phyloP scores from a whole-genome alignment of 2,797 vertebrate species.

The Darevskia mixta region DNA sequence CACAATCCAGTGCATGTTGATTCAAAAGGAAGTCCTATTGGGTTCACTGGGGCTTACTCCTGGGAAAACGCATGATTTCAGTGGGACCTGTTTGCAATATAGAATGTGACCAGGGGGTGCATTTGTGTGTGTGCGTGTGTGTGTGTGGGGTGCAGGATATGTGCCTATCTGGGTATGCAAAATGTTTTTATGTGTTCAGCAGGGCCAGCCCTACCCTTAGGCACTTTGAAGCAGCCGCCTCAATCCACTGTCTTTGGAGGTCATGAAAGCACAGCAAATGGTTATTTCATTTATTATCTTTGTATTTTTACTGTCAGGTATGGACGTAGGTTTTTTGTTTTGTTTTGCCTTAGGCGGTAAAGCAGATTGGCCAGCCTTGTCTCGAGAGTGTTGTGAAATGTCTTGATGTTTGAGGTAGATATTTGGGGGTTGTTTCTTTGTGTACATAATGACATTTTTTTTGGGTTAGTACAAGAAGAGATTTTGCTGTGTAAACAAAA shows the following conservation, averaged over 20 bases:
- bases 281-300: no score
- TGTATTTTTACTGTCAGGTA: no score
- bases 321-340: no score
- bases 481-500: background rate
- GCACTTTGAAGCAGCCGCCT: no score
- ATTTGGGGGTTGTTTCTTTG: background rate
- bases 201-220: no score
- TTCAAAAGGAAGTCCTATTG: background rate
- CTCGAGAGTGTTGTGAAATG: no score
- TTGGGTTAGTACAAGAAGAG: background rate
- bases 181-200: conserved; percentile 25
- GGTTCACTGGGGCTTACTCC: background rate
- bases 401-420: no score
- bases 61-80: background rate
- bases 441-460: background rate
- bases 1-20: background rate
- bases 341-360: no score
- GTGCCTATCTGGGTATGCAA: background rate
- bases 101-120: background rate
- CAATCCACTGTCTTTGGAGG: background rate
- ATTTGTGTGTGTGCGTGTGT: background rate
- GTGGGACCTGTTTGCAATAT: background rate
- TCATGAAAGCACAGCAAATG: no score
- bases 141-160: no score
- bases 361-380: no score